These are phyloP conservation scores for Venusia cambrica DNA, from an alignment of 2,888 invertebrate genomes.

Conservation along the genomic window DNA sequence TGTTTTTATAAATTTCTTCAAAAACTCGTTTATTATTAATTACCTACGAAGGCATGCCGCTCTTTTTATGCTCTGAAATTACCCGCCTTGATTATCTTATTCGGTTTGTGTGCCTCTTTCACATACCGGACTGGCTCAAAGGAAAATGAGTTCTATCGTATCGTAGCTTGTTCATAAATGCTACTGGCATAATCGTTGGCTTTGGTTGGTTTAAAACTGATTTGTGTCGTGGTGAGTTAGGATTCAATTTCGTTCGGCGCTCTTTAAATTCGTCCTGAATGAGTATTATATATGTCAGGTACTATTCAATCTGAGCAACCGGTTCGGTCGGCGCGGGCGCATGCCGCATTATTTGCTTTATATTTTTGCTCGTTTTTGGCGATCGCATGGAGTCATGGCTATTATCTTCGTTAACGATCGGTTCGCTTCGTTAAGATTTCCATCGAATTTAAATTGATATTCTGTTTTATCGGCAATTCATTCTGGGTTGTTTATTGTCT, in stretches of 20 bases:
- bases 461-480: conserved; percentile 57
- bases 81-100: conserved; percentile 74
- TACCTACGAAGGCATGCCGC: conserved; percentile 54
- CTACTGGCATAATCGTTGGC: neutral
- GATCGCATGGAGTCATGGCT: conserved; percentile 47
- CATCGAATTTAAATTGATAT: conserved; percentile 66
- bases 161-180: neutral
- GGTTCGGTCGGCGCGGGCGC: conserved; percentile 57
- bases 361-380: conserved; percentile 76
- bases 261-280: conserved; percentile 12
- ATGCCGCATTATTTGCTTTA: conserved; percentile 76
- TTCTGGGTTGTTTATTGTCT: conserved; percentile 60
- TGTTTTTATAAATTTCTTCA: conserved; percentile 28
- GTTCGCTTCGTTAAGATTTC: conserved; percentile 70
- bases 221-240: conserved; percentile 29
- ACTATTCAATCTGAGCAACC: conserved; percentile 43
- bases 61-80: conserved; percentile 66
- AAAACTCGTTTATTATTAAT: conserved; percentile 59
- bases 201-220: conserved; percentile 7
- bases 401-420: conserved; percentile 76
- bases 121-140: conserved; percentile 4
- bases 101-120: conserved; percentile 45
- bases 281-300: conserved; percentile 11
- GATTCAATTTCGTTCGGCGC: conserved; percentile 13
- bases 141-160: conserved; percentile 3